A percentile compares a stretch with the other conserved stretches of the same genome.
These are phyloP conservation scores for Takifugu rubripes DNA, from an alignment of 2,797 vertebrate genomes.

Conservation along the genomic window DNA sequence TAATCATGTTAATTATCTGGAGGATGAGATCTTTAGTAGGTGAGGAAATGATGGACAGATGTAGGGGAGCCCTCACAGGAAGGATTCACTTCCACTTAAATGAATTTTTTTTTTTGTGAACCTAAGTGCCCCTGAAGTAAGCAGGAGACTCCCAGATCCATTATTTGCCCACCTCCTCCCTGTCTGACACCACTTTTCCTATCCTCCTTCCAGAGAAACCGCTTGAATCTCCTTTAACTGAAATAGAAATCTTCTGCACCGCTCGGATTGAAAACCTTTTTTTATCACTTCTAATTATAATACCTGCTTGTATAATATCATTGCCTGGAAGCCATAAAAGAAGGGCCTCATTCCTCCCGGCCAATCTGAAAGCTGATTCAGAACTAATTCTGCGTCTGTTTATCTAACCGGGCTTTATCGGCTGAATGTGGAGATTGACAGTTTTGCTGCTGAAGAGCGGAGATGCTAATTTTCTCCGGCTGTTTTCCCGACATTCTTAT, in stretches of 20 bases:
- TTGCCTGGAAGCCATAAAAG: conserved; percentile 50
- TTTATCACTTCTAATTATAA: conserved; percentile 51
- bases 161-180: conserved; percentile 31
- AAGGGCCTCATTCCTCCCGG: conserved; percentile 29
- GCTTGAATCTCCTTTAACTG: conserved; percentile 63
- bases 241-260: conserved; percentile 59
- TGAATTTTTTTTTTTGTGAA: background rate
- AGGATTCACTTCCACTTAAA: conserved; percentile 22
- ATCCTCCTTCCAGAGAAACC: conserved; percentile 32
- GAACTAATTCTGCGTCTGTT: conserved; percentile 56
- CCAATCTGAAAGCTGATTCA: conserved; percentile 37
- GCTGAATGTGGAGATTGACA: conserved; percentile 55
- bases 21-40: conserved; percentile 25
- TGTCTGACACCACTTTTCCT: conserved; percentile 29
- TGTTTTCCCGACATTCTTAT: conserved; percentile 51
- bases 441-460: conserved; percentile 30
- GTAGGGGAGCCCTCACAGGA: conserved; percentile 18
- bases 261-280: conserved; percentile 45
- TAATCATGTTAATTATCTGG: conserved; percentile 22
- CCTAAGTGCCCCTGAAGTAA: background rate
- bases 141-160: conserved; percentile 1
- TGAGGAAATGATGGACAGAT: conserved; percentile 4
- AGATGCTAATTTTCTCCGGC: conserved; percentile 40
- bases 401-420: conserved; percentile 62
- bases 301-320: conserved; percentile 61